Conservation (phyloP, 2,888 invertebrate species). For the Sphecodes monilicornis region DNA sequence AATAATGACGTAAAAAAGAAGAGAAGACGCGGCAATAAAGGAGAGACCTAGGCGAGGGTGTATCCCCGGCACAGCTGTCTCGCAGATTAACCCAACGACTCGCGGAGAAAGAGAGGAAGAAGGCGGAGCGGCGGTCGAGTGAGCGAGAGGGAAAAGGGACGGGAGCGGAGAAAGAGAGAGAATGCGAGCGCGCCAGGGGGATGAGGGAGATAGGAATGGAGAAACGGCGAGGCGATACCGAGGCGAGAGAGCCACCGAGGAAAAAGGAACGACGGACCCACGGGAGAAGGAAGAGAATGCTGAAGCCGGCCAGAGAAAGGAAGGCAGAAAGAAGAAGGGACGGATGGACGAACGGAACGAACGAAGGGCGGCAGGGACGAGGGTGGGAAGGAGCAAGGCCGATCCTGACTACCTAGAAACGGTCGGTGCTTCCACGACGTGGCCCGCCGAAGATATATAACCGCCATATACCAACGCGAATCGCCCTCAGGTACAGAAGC, state of each 20-base stretch:
- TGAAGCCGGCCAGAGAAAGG: slow-evolving; percentile 16
- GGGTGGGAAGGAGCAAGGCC: slow-evolving; percentile 61
- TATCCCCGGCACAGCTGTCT: slow-evolving; percentile 70
- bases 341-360: slow-evolving; percentile 34
- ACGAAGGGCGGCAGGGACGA: slow-evolving; percentile 34
- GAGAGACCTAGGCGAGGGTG: slow-evolving; percentile 71
- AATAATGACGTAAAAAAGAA: slow-evolving; percentile 72
- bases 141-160: not conserved
- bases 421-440: slow-evolving; percentile 66
- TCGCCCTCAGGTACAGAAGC: slow-evolving; percentile 69
- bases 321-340: slow-evolving; percentile 41
- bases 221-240: slow-evolving; percentile 23
- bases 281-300: slow-evolving; percentile 8
- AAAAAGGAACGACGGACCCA: slow-evolving; percentile 23
- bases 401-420: slow-evolving; percentile 71
- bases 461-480: slow-evolving; percentile 69
- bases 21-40: slow-evolving; percentile 71
- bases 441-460: slow-evolving; percentile 68
- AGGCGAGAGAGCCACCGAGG: slow-evolving; percentile 24
- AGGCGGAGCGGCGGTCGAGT: not conserved
- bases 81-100: slow-evolving; percentile 71
- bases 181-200: slow-evolving; percentile 7
- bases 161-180: not conserved
- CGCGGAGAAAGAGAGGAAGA: slow-evolving; percentile 42
- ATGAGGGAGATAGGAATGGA: slow-evolving; percentile 1